A percentile compares a stretch with the other conserved stretches of the same genome.
Evolutionary conservation across 2,888 invertebrate genomes (phyloP).

Genomic region (Drosophila yooni): DNA sequence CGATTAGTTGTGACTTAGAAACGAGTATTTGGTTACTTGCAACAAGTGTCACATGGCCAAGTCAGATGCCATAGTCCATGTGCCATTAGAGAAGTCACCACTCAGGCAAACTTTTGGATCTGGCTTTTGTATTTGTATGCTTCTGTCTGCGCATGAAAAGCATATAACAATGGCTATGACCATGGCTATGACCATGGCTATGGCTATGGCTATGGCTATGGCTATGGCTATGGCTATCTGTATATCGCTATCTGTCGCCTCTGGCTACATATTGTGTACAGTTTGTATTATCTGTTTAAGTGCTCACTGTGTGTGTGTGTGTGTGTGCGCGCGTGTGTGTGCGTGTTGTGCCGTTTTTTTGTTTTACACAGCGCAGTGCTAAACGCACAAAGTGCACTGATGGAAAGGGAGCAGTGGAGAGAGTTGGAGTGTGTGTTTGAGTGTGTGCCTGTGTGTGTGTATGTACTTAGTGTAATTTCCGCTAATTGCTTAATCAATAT

Average conservation of each 20-base stretch:
- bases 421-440: not conserved
- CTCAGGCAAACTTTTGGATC: constrained; percentile 17
- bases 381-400: constrained; percentile 43
- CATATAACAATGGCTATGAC: constrained; percentile 22
- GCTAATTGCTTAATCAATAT: constrained; percentile 77
- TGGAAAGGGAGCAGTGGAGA: constrained; percentile 10
- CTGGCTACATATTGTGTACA: constrained; percentile 28
- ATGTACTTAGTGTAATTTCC: constrained; percentile 61
- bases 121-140: constrained; percentile 44
- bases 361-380: constrained; percentile 50
- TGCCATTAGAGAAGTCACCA: not conserved
- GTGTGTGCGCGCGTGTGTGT: constrained; percentile 11
- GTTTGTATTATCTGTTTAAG: constrained; percentile 8
- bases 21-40: not conserved
- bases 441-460: constrained; percentile 12
- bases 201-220: constrained; percentile 17
- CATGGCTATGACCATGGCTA: constrained; percentile 9
- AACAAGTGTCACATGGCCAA: not conserved
- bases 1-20: not conserved
- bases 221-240: constrained; percentile 20
- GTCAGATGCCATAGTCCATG: constrained; percentile 31
- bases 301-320: not conserved
- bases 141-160: constrained; percentile 68
- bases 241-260: constrained; percentile 26
- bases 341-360: constrained; percentile 49